Evolutionary conservation across 2,888 invertebrate genomes (phyloP).

Genomic region (Panzeria rudis): DNA sequence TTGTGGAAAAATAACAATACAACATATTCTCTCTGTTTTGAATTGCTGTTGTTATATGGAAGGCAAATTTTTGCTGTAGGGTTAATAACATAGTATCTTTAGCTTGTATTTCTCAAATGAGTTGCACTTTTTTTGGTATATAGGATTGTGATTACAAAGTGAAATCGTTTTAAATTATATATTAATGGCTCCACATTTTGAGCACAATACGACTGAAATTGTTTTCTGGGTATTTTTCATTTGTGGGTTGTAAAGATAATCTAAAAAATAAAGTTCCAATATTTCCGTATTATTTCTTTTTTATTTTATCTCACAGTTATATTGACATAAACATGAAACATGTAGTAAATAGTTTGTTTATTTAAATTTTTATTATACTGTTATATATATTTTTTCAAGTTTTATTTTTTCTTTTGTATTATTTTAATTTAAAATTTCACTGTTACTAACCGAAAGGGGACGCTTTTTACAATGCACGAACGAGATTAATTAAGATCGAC

Average conservation of each 20-base stretch:
- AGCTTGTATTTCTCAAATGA: neutral
- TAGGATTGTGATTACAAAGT: neutral
- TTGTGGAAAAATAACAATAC: too few relatives aligned
- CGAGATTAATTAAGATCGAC: constrained; percentile 63
- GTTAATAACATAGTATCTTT: too few relatives aligned
- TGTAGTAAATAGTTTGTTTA: constrained; percentile 62
- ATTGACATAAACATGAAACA: constrained; percentile 52
- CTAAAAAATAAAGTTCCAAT: constrained; percentile 57
- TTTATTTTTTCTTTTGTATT: constrained; percentile 30
- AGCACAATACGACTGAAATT: neutral
- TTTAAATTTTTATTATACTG: constrained; percentile 54
- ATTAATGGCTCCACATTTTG: neutral
- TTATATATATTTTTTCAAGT: constrained; percentile 29
- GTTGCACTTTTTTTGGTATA: too few relatives aligned
- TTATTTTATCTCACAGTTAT: constrained; percentile 43
- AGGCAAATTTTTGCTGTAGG: too few relatives aligned
- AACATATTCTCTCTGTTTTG: too few relatives aligned
- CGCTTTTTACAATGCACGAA: constrained; percentile 13
- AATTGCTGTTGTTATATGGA: too few relatives aligned
- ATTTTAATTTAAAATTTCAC: constrained; percentile 52
- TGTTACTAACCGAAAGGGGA: constrained; percentile 14
- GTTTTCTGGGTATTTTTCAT: constrained; percentile 18
- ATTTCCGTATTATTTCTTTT: constrained; percentile 45
- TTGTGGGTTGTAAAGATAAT: constrained; percentile 51
- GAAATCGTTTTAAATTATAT: neutral